Evolutionary conservation across 1,140 invertebrate genomes (phyloP).

Genomic region (Anthonomus grandis): DNA sequence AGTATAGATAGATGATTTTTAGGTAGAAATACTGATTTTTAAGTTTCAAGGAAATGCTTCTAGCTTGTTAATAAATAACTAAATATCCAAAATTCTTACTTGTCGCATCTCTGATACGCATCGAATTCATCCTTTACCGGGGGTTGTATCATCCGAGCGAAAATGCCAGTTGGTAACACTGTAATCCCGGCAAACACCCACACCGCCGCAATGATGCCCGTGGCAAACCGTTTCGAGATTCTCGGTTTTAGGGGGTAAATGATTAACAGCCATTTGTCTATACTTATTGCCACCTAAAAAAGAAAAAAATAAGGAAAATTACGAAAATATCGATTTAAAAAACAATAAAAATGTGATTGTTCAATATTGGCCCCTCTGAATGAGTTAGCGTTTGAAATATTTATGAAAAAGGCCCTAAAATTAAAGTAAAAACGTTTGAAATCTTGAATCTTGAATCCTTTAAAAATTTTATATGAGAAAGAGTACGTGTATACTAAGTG

Average conservation of each 20-base stretch:
- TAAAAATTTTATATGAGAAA: no score
- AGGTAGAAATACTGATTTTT: no score
- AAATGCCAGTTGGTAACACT: slow-evolving; percentile 75
- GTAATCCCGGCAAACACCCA: slow-evolving; percentile 78
- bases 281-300: slow-evolving; percentile 67
- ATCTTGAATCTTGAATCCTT: no score
- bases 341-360: no score
- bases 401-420: no score
- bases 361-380: no score
- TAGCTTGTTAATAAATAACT: no score
- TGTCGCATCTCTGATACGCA: slow-evolving; percentile 61
- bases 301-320: background rate
- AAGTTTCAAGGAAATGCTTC: no score
- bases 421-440: no score
- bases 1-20: no score
- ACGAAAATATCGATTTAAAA: background rate
- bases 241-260: slow-evolving; percentile 80
- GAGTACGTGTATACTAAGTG: no score
- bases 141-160: slow-evolving; percentile 61
- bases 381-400: no score
- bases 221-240: slow-evolving; percentile 66
- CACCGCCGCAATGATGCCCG: slow-evolving; percentile 66
- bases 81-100: slow-evolving; percentile 50
- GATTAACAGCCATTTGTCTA: slow-evolving; percentile 84
- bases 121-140: slow-evolving; percentile 1